A percentile compares a stretch with the other conserved stretches of the same genome.
phyloP scores from a whole-genome alignment of 2,888 invertebrate genomes.

The Aphidius colemani region DNA sequence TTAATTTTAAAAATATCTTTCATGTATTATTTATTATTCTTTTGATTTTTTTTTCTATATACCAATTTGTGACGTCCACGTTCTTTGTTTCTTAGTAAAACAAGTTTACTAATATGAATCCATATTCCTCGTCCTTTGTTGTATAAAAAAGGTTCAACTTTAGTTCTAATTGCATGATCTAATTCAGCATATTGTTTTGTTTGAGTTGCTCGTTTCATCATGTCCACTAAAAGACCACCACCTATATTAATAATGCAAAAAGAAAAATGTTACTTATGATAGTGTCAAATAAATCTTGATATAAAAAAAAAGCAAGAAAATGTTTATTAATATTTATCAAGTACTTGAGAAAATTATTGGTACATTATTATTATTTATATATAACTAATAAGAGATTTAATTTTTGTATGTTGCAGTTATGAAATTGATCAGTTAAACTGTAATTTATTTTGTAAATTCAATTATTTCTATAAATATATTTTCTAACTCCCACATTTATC shows the following conservation, averaged over 20 bases:
- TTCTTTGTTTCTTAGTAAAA: slow-evolving; percentile 85
- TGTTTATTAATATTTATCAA: too few species aligned
- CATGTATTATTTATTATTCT: too few species aligned
- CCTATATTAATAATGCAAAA: slow-evolving; percentile 61
- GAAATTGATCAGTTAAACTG: too few species aligned
- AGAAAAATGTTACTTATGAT: too few species aligned
- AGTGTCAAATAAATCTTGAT: too few species aligned
- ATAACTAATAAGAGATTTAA: too few species aligned
- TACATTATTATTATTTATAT: too few species aligned
- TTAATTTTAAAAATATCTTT: neutral
- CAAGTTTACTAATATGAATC: slow-evolving; percentile 87
- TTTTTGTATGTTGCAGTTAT: too few species aligned
- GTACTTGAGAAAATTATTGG: too few species aligned
- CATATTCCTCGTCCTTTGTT: slow-evolving; percentile 91
- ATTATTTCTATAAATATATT: slow-evolving; percentile 1
- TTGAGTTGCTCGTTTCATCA: slow-evolving; percentile 89
- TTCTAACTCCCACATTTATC: too few species aligned
- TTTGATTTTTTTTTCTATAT: slow-evolving; percentile 32
- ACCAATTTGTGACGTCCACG: slow-evolving; percentile 80
- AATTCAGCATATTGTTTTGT: slow-evolving; percentile 90
- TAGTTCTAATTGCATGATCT: slow-evolving; percentile 89
- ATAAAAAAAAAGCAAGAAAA: too few species aligned
- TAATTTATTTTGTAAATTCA: slow-evolving; percentile 1
- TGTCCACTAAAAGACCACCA: slow-evolving; percentile 88
- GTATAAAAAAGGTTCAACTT: slow-evolving; percentile 90